Percentiles rank a stretch among this genome's conserved stretches.
Evolutionary conservation across 2,888 invertebrate species (phyloP).

Genomic region (Watsonalla cultraria): DNA sequence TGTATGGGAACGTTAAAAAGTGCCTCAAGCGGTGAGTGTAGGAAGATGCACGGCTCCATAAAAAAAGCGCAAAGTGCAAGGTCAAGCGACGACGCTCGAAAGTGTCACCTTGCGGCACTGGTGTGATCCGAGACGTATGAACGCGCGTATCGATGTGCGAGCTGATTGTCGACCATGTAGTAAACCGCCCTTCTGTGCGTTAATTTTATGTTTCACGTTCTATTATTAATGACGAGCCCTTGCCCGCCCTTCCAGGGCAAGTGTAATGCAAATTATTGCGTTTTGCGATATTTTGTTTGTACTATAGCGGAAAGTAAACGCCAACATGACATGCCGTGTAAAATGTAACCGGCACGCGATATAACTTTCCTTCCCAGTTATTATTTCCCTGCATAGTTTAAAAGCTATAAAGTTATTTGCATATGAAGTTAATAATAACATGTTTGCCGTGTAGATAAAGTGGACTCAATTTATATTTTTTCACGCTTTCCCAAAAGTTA

Average conservation of each 20-base stretch:
- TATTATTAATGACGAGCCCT: conserved; percentile 75
- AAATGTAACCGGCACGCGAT: conserved; percentile 25
- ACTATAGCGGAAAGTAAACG: conserved; percentile 42
- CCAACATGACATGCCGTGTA: conserved; percentile 4
- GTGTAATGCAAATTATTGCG: conserved; percentile 71
- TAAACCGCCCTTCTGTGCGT: too few species aligned
- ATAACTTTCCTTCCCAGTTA: conserved; percentile 31
- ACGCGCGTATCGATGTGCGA: too few species aligned
- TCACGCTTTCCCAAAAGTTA: too few species aligned
- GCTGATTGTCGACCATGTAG: too few species aligned
- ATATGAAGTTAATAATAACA: conserved; percentile 47
- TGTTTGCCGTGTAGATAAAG: conserved; percentile 5
- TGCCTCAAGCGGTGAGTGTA: too few species aligned
- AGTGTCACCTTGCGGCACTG: too few species aligned
- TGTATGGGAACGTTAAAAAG: too few species aligned
- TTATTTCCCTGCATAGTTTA: conserved; percentile 25
- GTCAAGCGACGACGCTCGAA: too few species aligned
- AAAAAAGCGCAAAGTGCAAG: too few species aligned
- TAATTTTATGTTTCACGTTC: conserved; percentile 17
- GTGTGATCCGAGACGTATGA: too few species aligned
- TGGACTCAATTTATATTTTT: neutral
- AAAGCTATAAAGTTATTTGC: conserved; percentile 59
- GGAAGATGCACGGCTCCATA: too few species aligned
- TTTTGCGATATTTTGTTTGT: conserved; percentile 67
- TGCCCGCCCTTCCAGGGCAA: conserved; percentile 57